Conservation (phyloP, 2,888 invertebrate species). For the Hyles lineata region DNA sequence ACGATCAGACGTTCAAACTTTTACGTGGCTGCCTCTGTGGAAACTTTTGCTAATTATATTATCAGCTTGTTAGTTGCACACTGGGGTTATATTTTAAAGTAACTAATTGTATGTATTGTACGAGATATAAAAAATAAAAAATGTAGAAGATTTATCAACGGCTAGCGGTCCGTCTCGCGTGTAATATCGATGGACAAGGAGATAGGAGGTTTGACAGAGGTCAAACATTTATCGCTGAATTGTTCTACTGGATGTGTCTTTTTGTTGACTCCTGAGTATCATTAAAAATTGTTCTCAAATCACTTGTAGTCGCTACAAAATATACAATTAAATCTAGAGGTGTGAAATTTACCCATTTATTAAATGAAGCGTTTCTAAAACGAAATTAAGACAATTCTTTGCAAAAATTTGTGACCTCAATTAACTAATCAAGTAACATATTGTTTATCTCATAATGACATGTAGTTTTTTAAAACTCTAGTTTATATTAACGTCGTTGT, state of each 20-base stretch:
- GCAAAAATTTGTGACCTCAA: neutral
- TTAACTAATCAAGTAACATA: neutral
- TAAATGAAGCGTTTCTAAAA: neutral
- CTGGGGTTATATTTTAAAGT: neutral
- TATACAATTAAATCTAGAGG: neutral
- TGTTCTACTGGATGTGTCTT: no score
- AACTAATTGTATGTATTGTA: neutral
- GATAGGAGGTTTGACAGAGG: no score
- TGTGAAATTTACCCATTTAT: neutral
- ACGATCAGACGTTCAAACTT: neutral
- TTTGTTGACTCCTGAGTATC: neutral
- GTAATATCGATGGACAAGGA: no score
- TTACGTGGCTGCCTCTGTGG: neutral
- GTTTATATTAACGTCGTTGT: neutral
- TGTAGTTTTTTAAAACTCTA: neutral
- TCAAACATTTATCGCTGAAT: no score
- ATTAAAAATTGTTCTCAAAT: neutral
- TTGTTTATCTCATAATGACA: neutral
- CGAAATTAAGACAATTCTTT: neutral
- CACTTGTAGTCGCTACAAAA: neutral
- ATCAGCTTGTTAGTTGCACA: neutral
- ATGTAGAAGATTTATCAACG: no score
- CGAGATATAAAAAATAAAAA: no score
- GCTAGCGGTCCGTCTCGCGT: no score
- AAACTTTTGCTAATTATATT: conserved; percentile 7